Percentiles rank a stretch among this genome's conserved stretches.
These are phyloP conservation scores for Myotis yumanensis DNA, from an alignment of 2,113 vertebrate species.

Conservation along the genomic window DNA sequence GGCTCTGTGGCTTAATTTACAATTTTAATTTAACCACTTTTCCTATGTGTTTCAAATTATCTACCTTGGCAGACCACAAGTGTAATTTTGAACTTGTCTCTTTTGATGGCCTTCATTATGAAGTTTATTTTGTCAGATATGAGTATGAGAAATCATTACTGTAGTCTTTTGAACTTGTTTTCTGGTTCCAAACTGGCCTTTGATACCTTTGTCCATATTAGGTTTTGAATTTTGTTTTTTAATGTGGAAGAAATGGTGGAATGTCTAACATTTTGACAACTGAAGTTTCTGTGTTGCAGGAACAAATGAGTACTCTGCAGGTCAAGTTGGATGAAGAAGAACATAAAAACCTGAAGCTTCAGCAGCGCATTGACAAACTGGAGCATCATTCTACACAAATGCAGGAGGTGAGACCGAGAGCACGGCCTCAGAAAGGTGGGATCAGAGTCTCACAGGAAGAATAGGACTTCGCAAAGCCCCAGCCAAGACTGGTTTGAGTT, in stretches of 20 bases:
- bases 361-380: conserved; percentile 90
- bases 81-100: neutral
- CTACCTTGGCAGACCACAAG: neutral
- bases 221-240: conserved; percentile 19
- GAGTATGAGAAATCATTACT: neutral
- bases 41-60: neutral
- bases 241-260: neutral
- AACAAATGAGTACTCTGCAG: conserved; percentile 88
- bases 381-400: conserved; percentile 89
- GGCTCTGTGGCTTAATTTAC: neutral
- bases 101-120: too few species aligned
- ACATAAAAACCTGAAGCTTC: conserved; percentile 89
- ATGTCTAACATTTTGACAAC: neutral
- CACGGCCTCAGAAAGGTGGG: accelerated
- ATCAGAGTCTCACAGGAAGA: accelerated
- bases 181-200: neutral
- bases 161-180: neutral
- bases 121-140: too few species aligned
- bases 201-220: neutral
- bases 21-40: neutral
- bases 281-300: conserved; percentile 82
- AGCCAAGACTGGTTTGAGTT: neutral
- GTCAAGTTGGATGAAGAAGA: conserved; percentile 91
- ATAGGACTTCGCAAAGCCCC: neutral
- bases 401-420: conserved; percentile 83